Base-by-base conservation (phyloP, 2,113 vertebrate genomes). In the Pogonocichla stellata region DNA sequence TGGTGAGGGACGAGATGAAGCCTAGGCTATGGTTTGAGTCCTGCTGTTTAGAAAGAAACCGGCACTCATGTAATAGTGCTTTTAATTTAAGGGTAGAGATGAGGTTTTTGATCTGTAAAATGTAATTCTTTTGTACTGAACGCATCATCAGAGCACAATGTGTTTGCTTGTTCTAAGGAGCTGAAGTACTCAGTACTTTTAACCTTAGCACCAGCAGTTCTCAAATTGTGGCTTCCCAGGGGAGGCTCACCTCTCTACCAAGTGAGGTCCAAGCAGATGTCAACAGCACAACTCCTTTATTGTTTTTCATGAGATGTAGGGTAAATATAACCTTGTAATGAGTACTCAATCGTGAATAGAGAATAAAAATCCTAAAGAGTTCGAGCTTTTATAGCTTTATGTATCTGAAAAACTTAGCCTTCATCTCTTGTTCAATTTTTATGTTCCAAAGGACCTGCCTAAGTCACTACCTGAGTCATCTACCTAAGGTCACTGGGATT, bases 401-500 rank as follows among this genome's bases (percentile, higher is more conserved):
- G 3, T 80, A 56, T 38, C 9, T 86, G 31, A 43, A 79, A 67
- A 61, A 50, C 14, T 50, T 51, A 0, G 6, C 66, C 33, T 69
- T 67, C 58, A 56, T 47, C 19, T 60, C 40, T 58, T 56, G 14
- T 47, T 91, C 25, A 12, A 2, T 58, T 72, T 80, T 79, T 69
- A 42, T 69, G 31, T 61, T 19, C 25, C 8, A 64, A 47, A 85
- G n/a, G 5, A 38, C n/a, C 23, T 66, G 31, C 42, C 15, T 24
- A 16, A 51, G 25, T 38, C 3, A 22, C 17, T 77, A 57, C 10
- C n/a, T 31, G 22, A 38, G 20, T 57, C 8, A 33, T 31, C 26
- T 69, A 1, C 12, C 31, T 60, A 25, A 80, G 40, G 22, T 65
- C n/a, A 14, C 7, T 29, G 2, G 9, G 5, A 10, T 38, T 0